Evolutionary conservation across 2,113 vertebrate genomes (phyloP).

Genomic region (Eptesicus fuscus): DNA sequence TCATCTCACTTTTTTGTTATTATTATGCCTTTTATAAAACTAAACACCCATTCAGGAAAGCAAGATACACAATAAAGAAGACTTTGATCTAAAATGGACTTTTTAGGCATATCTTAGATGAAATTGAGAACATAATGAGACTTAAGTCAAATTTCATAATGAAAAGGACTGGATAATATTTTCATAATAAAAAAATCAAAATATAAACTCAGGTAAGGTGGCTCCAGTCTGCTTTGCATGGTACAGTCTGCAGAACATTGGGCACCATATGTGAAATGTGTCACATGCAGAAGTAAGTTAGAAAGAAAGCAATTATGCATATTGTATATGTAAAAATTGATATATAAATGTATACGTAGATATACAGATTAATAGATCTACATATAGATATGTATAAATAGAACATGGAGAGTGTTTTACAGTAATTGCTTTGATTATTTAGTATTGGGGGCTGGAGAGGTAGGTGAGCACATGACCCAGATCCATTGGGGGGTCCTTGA

Average conservation of each 20-base stretch:
- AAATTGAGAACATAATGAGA: not conserved
- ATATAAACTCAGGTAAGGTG: not conserved
- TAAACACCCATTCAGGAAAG: not conserved
- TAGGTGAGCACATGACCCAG: not conserved
- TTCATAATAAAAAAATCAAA: not conserved
- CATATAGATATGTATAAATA: not conserved
- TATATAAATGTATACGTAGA: too few species aligned
- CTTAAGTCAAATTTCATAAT: not conserved
- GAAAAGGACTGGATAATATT: not conserved
- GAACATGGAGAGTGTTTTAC: not conserved
- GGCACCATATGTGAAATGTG: not conserved
- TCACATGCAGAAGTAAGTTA: not conserved
- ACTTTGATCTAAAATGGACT: not conserved
- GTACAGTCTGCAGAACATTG: not conserved
- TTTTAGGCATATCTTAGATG: constrained; percentile 8
- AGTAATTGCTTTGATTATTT: not conserved
- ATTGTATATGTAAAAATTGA: not conserved
- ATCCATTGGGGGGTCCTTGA: not conserved
- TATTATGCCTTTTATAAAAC: not conserved
- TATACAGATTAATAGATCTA: not conserved
- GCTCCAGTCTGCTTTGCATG: not conserved
- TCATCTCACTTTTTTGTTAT: not conserved
- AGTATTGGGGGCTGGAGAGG: not conserved
- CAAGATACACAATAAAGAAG: not conserved
- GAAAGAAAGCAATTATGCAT: not conserved